phyloP scores from a whole-genome alignment of 1,140 invertebrate species.

The Eupristina koningsbergeri region DNA sequence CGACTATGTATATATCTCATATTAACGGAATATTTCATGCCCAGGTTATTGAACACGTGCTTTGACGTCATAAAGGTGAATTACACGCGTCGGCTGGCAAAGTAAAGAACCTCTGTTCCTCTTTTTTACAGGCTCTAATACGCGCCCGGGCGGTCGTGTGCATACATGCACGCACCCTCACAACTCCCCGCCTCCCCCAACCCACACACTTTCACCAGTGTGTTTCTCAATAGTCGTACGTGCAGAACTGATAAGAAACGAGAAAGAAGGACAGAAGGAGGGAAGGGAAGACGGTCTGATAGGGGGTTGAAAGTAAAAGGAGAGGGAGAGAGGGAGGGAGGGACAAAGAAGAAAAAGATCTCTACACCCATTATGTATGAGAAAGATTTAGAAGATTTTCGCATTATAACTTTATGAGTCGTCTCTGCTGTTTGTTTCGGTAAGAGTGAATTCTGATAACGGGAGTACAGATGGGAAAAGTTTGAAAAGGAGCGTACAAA shows the following conservation, averaged over 20 bases:
- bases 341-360: background rate
- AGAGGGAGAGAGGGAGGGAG: background rate
- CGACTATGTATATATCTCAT: conserved; percentile 39
- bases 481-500: background rate
- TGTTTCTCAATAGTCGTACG: background rate
- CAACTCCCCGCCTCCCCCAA: too few species aligned
- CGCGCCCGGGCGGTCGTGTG: background rate
- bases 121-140: conserved; percentile 18
- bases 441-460: background rate
- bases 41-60: conserved; percentile 61
- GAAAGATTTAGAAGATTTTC: background rate
- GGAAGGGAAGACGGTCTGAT: background rate
- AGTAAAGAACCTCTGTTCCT: conserved; percentile 62
- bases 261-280: background rate
- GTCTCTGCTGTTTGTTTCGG: background rate
- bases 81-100: conserved; percentile 68
- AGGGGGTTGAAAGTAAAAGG: background rate
- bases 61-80: conserved; percentile 70
- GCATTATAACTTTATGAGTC: background rate
- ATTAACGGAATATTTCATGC: conserved; percentile 48
- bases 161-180: background rate
- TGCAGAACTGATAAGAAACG: background rate
- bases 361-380: background rate
- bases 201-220: background rate
- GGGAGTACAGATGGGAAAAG: background rate